Base-by-base conservation (phyloP, 2,888 invertebrate genomes). In the Rhagium mordax region DNA sequence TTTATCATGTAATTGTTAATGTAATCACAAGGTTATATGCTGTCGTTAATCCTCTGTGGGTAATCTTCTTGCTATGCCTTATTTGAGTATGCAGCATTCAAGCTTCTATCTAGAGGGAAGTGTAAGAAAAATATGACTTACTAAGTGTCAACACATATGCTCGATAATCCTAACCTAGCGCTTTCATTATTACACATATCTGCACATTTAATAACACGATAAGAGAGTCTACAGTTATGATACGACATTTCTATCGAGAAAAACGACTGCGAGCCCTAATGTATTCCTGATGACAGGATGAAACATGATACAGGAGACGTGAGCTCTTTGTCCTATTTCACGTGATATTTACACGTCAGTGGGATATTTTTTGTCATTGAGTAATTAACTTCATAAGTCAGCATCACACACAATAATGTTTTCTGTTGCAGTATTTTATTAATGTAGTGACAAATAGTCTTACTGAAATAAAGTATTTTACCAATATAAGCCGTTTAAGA, bases 211-310 rank as follows among this genome's bases (percentile, higher is more conserved):
- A 41, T 41, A 41, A 10, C n/a, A 41, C 41, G 41, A 41, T 41
- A 41, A 41, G 41, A n/a, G 13, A 41, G 41, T 41, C 41, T 41
- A n/a, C n/a, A 41, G 41, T 41, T n/a, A 41, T 41, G 41, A 41
- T 41, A n/a, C 41, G n/a, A 41, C 41, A 3, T 15, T 57, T 57
- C 27, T 6, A 24, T 18, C 18, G 18, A 18, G 59, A 60, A 60
- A 60, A 60, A 33, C 59, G 18, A 4, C 33, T 33, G 18, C 0
- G n/a, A 13, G 18, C 59, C 59, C 16, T 60, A 60, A 60, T 60
- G 59, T 60, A 41, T 60, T 60, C 18, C 4, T 60, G 59, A 60
- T 60, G 59, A 60, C 59, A 41, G 59, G 59, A 60, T 60, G 33
- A 60, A 60, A 60, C 55, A 57, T 57, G 55, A 57, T 57, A 57